These are phyloP conservation scores for Harpalus rubripes DNA, from an alignment of 2,888 invertebrate genomes.

Conservation along the genomic window DNA sequence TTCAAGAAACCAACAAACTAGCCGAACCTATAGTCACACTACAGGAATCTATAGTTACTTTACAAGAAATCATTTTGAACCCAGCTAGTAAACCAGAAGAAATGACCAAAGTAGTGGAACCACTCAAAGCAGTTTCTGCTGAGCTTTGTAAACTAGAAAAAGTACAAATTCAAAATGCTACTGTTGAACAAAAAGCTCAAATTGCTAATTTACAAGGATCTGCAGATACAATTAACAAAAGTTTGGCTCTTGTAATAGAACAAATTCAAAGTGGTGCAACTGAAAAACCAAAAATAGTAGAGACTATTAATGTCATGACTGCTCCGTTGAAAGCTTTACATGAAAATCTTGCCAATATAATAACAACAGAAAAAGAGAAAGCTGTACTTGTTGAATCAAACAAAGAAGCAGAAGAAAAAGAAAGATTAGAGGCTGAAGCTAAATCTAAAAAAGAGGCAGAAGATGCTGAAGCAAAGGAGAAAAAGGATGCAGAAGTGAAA, in stretches of 20 bases:
- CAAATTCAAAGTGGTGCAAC: constrained; percentile 10
- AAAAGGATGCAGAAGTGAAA: not conserved
- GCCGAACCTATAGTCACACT: constrained; percentile 61
- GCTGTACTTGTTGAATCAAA: constrained; percentile 2
- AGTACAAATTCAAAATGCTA: constrained; percentile 23
- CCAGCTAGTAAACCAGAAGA: constrained; percentile 16
- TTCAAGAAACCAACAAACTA: constrained; percentile 62
- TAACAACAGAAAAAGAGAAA: constrained; percentile 33
- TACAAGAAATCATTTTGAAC: constrained; percentile 24
- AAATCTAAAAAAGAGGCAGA: constrained; percentile 62
- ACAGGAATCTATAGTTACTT: constrained; percentile 63
- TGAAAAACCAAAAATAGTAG: constrained; percentile 65
- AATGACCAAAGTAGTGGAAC: constrained; percentile 13
- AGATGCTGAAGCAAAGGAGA: not conserved
- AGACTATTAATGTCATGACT: not conserved
- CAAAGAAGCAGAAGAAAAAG: constrained; percentile 60
- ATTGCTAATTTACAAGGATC: constrained; percentile 6
- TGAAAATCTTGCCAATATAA: constrained; percentile 1
- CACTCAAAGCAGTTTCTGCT: constrained; percentile 67
- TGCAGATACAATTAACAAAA: constrained; percentile 17
- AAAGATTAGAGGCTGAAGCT: not conserved
- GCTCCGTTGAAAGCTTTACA: constrained; percentile 10
- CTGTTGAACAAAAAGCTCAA: constrained; percentile 59
- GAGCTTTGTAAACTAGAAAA: constrained; percentile 51
- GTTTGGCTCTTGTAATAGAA: constrained; percentile 48